phyloP scores from a whole-genome alignment of 1,140 invertebrate species.

The Caerostris extrusa region DNA sequence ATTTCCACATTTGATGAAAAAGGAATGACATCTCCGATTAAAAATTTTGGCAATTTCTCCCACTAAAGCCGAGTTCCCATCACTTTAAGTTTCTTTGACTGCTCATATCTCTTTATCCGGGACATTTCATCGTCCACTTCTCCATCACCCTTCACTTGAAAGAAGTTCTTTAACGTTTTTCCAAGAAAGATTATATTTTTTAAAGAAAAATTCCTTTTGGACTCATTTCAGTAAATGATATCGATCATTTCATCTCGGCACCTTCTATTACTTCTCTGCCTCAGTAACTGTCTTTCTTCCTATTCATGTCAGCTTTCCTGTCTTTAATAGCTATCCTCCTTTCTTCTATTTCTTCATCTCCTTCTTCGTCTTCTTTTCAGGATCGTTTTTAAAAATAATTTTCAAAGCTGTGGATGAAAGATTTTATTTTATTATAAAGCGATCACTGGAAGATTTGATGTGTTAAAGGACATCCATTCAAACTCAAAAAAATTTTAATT shows the following conservation, averaged over 20 bases:
- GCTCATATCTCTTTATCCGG: constrained; percentile 6
- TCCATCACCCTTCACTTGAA: background rate
- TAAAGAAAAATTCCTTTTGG: background rate
- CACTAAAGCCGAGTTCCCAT: background rate
- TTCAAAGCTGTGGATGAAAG: background rate
- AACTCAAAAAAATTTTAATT: background rate
- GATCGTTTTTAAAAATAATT: background rate
- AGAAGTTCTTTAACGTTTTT: background rate
- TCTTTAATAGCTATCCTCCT: background rate
- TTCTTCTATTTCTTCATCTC: background rate
- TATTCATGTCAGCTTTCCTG: background rate
- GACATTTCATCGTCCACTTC: constrained; percentile 1
- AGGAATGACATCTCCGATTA: too few species aligned
- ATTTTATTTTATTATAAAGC: background rate
- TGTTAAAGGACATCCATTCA: background rate
- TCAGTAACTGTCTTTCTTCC: background rate
- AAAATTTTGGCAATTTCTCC: too few species aligned
- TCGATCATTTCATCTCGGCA: constrained; percentile 42
- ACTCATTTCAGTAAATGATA: constrained; percentile 1
- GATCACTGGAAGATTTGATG: background rate
- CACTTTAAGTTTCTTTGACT: background rate
- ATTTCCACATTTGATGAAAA: too few species aligned
- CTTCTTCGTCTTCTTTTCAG: too few species aligned
- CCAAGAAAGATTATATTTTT: background rate
- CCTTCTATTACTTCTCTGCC: constrained; percentile 21